phyloP scores from a whole-genome alignment of 2,888 invertebrate species.

The Rhaphigaster nebulosa region DNA sequence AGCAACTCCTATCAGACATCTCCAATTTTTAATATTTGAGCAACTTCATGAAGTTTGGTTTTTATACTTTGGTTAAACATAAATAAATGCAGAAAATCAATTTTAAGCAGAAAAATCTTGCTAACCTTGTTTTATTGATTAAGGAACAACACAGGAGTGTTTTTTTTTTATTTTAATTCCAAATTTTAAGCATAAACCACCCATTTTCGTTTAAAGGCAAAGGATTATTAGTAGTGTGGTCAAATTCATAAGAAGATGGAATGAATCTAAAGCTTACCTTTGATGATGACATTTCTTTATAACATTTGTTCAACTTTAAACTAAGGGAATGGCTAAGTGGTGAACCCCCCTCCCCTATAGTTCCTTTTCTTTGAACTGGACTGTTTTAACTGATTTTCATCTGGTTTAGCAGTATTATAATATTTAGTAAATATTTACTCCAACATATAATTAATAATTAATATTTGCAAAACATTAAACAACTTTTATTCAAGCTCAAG shows the following conservation, averaged over 20 bases:
- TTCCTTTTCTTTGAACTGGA: neutral
- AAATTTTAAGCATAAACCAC: neutral
- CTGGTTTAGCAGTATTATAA: neutral
- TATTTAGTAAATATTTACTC: neutral
- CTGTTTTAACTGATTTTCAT: neutral
- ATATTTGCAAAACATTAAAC: no score
- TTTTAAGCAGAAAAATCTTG: no score
- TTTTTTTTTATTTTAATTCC: neutral
- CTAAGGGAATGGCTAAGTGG: neutral
- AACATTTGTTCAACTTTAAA: neutral
- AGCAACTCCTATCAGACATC: no score
- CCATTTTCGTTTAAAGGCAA: neutral
- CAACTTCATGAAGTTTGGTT: no score
- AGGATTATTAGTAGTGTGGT: neutral
- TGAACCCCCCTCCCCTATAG: neutral
- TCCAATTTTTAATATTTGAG: no score
- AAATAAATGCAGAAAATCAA: no score
- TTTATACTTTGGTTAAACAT: no score
- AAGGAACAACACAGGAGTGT: neutral
- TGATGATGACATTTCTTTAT: neutral
- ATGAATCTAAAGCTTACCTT: slow-evolving; percentile 5
- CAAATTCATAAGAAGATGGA: neutral
- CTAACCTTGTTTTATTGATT: neutral
- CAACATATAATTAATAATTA: no score
- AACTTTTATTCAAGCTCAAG: neutral